Evolutionary conservation across 1,140 invertebrate genomes (phyloP), one percentile per base, ranked within the genome.

Genomic region (Proctacanthus coquilletti): DNA sequence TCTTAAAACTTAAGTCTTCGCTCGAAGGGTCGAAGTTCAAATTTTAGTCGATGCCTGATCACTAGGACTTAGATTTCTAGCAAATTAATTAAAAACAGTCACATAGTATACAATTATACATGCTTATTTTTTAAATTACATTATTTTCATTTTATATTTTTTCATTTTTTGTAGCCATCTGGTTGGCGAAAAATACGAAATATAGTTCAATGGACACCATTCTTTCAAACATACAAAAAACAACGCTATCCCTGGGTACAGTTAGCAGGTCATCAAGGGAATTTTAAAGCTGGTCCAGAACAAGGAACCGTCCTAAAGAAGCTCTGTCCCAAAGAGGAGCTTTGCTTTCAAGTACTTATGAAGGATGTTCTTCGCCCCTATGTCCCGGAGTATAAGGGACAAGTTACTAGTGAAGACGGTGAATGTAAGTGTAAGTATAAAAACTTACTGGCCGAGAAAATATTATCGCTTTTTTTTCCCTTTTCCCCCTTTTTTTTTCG

Each of bases 201-300:
- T 54, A 86, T 92, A 38, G 86, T 95, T 21, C 84, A 89, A 53
- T 92, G 87, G 85, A 89, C 88, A 20, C 89, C 88, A 17, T 95
- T 95, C 68, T 85, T 93, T 54, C 91, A 94, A 64, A 93, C 86
- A 0, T 94, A 92, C 69, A 93, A 92, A 60, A 91, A 92, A 60
- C 82, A 89, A 62, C 69, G 82, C 42, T 94, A 95, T 66, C 89
- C 87, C 34, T 96, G 91, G 91, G 84, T 96, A 20, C 91, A 95
- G 59, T 65, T 93, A 19, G 87, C 87, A 19, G 87, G 87, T 4
- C 87, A 92, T 57, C 84, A 91, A 63, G 85, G 88, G 21, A 94
- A 92, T 64, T 96, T 96, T 65, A 85, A 85, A 56, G 82, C 87
- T 4, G 89, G 89, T 5, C 81, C 83, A 8, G 82, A 86, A 47